Evolutionary conservation across 2,113 vertebrate species (phyloP).

Genomic region (Sorex fumeus): DNA sequence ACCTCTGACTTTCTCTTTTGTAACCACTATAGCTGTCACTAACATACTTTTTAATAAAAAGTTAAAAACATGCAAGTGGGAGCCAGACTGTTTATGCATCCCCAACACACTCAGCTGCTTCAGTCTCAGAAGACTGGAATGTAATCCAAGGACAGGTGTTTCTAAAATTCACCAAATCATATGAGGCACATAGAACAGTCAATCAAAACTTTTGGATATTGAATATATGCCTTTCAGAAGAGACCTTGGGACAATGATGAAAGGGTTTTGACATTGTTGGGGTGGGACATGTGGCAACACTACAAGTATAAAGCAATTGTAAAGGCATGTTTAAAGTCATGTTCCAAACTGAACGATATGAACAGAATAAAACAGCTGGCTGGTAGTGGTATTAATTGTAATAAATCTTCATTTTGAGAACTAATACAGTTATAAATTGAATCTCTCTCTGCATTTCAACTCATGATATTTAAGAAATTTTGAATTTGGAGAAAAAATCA

Average conservation of each 20-base stretch:
- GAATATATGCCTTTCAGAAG: constrained; percentile 19
- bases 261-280: no score
- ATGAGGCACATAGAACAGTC: neutral
- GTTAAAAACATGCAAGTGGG: no score
- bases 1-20: no score
- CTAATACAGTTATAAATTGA: neutral
- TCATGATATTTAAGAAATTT: constrained; percentile 21
- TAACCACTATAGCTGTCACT: no score
- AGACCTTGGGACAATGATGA: no score
- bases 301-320: neutral
- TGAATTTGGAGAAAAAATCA: neutral
- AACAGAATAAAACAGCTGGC: neutral
- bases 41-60: no score
- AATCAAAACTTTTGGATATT: constrained; percentile 1
- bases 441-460: neutral
- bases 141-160: constrained; percentile 46
- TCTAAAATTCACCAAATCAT: constrained; percentile 32
- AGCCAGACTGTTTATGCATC: neutral
- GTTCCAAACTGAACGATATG: constrained; percentile 13
- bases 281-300: no score
- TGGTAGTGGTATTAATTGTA: neutral
- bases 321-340: neutral
- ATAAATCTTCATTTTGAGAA: constrained; percentile 60
- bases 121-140: constrained; percentile 6
- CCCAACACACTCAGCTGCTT: neutral